These are phyloP conservation scores for Chaetophractus vellerosus DNA, from an alignment of 2,797 vertebrate genomes.

Conservation along the genomic window DNA sequence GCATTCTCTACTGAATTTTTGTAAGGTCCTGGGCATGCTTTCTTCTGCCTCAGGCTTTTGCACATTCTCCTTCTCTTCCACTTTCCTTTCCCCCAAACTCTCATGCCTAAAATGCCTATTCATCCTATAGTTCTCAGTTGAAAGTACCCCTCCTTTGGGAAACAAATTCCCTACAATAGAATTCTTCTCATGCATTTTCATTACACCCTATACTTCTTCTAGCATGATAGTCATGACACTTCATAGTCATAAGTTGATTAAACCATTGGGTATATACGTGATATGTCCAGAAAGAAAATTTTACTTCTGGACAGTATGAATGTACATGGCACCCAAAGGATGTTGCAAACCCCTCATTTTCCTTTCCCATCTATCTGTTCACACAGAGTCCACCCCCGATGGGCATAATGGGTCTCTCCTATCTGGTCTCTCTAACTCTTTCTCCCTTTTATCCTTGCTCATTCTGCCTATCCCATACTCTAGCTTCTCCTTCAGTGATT, in stretches of 20 bases:
- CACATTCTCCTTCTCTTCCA: neutral
- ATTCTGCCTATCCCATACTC: neutral
- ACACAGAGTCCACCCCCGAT: neutral
- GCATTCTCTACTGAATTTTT: neutral
- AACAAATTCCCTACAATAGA: conserved; percentile 11
- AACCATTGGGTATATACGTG: neutral
- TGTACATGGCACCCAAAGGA: neutral
- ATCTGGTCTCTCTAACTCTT: neutral
- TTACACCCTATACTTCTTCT: neutral
- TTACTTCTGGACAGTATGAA: conserved; percentile 13
- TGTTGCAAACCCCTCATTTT: conserved; percentile 26
- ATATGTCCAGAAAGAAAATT: conserved; percentile 40
- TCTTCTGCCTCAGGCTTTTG: neutral
- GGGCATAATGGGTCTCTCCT: neutral
- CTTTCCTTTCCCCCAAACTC: neutral
- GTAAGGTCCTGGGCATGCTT: neutral
- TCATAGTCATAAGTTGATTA: neutral
- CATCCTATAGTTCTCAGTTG: neutral
- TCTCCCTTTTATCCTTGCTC: neutral
- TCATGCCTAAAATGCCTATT: neutral
- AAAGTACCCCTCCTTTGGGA: conserved; percentile 3
- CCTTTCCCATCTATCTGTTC: neutral
- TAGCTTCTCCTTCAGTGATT: neutral
- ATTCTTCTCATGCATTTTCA: conserved; percentile 31
- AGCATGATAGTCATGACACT: neutral